Evolutionary conservation across 2,797 vertebrate species (phyloP), one percentile per base, ranked within the genome.

Genomic region (Ptychadena robeensis): DNA sequence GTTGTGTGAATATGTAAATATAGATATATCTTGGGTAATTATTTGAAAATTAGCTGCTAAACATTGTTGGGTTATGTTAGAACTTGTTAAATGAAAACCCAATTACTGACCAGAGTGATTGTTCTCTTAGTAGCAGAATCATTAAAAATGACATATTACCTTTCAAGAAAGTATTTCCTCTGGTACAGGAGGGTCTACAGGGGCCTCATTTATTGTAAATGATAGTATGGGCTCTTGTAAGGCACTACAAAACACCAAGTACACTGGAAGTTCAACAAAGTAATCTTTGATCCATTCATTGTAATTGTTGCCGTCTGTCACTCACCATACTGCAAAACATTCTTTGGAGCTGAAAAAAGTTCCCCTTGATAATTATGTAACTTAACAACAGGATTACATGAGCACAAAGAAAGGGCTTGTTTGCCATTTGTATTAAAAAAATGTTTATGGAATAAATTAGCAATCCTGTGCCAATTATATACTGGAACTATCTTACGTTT

Each of bases 141-240:
- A 79, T 83, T 83, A 83, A 83, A 83, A 79, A 83, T 83, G 82
- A 83, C 75, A 83, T 64, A 69, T 73, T 79, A 67, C 76, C 76
- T 83, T 83, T 83, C 82, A 79, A 83, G 65, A 79, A 79, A 79
- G 69, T 63, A 83, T 83, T 83, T 83, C 70, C 69, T 79, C 69
- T 79, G 82, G 40, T 83, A 83, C 27, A 73, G 35, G 64, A 79
- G 73, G 70, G 82, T 83, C 82, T 83, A 79, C 79, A 83, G 82
- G 82, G 82, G 76, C 82, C 70, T 79, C 75, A 83, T 83, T 79
- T 79, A 79, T 79, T 83, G 40, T 79, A 83, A 83, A 83, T 73
- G 68, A 83, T 73, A 73, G 82, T 79, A 83, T 73, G 53, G 75
- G 61, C 61, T 77, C 82, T 83, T 81, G 68, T 75, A 48, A 64